A percentile compares a stretch with the other conserved stretches of the same genome.
Evolutionary conservation across 2,888 invertebrate genomes (phyloP).

Genomic region (Leptinotarsa juncta): DNA sequence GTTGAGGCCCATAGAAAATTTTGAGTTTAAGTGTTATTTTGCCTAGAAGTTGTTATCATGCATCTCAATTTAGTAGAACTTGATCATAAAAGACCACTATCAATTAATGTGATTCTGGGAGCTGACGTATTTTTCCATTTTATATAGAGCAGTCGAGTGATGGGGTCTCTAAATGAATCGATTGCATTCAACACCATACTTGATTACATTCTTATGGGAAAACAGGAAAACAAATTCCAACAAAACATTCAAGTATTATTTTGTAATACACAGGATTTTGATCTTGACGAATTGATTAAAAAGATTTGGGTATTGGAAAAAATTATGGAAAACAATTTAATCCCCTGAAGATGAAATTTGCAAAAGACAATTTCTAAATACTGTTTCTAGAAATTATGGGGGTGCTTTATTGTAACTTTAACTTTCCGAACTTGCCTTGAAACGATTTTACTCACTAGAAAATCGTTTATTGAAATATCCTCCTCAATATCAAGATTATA

Average conservation of each 20-base stretch:
- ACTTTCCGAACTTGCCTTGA: not conserved
- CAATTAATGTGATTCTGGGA: too few species aligned
- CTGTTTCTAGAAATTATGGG: not conserved
- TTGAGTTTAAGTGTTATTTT: not conserved
- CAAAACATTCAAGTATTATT: not conserved
- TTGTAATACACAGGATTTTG: not conserved
- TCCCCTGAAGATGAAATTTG: not conserved
- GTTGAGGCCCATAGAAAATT: not conserved
- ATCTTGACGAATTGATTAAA: not conserved
- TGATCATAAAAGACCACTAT: not conserved
- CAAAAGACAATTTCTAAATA: not conserved
- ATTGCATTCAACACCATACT: not conserved
- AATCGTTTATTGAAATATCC: not conserved
- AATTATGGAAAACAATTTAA: not conserved
- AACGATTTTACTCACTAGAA: not conserved
- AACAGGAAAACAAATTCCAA: not conserved
- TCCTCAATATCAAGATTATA: not conserved
- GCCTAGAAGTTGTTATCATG: not conserved
- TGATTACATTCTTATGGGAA: constrained; percentile 1
- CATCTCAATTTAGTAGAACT: too few species aligned
- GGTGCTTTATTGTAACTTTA: not conserved
- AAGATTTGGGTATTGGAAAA: not conserved
- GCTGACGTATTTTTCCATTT: not conserved
- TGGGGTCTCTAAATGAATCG: not conserved
- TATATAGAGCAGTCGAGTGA: not conserved